Conservation (phyloP, 2,113 vertebrate genomes). For the Pachypanchax playfairii region DNA sequence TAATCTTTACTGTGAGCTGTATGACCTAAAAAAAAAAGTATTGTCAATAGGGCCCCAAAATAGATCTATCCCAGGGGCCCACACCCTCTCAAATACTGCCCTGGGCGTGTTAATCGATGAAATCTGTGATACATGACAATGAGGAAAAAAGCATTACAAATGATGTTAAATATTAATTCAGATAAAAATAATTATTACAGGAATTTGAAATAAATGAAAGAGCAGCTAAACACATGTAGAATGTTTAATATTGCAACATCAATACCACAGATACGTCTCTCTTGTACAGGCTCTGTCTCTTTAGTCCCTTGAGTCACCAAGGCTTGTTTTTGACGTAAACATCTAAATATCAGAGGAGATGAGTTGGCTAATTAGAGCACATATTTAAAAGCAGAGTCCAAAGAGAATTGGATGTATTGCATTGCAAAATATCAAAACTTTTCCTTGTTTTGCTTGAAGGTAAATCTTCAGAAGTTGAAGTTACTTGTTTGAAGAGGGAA, state of each 20-base stretch:
- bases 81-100: no score
- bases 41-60: no score
- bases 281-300: neutral
- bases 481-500: neutral
- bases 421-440: constrained; percentile 40
- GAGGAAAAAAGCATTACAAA: no score
- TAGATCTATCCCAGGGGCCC: no score
- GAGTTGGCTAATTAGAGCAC: constrained; percentile 51
- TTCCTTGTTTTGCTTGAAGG: constrained; percentile 29
- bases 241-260: constrained; percentile 18
- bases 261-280: constrained; percentile 23
- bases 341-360: constrained; percentile 31
- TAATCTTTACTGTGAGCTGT: no score
- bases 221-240: constrained; percentile 1
- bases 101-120: no score
- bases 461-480: constrained; percentile 17
- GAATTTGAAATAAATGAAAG: constrained; percentile 4
- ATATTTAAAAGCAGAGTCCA: constrained; percentile 40
- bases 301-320: constrained; percentile 35
- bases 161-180: no score
- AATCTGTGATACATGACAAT: no score
- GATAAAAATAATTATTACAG: neutral
- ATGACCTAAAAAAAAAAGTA: no score
- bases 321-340: constrained; percentile 46
- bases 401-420: constrained; percentile 30